Evolutionary conservation across 2,888 invertebrate species (phyloP).

Genomic region (Nephrotoma appendiculata): DNA sequence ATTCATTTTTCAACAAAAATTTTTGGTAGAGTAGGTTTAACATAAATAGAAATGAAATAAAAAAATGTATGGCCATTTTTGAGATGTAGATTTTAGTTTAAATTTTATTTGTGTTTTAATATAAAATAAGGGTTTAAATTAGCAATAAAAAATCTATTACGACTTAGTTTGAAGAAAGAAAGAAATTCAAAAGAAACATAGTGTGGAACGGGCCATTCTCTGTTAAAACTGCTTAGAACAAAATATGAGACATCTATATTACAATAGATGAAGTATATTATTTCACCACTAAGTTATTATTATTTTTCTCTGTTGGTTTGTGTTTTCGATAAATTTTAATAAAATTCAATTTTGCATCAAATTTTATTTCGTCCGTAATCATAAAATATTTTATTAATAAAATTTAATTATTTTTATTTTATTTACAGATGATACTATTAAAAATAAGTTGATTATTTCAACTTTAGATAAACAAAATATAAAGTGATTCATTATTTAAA

Average conservation of each 20-base stretch:
- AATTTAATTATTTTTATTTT: background rate
- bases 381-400: background rate
- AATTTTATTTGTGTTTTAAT: no score
- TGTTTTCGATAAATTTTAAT: background rate
- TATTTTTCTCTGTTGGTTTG: background rate
- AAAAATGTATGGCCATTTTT: no score
- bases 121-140: no score
- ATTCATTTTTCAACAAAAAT: no score
- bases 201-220: no score
- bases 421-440: conserved; percentile 9
- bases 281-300: no score
- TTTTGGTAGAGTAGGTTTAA: no score
- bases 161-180: no score
- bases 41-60: no score
- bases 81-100: no score
- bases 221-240: background rate
- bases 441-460: conserved; percentile 8
- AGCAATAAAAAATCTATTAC: no score
- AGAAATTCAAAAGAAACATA: no score
- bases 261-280: background rate
- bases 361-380: background rate
- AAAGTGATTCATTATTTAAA: conserved; percentile 8
- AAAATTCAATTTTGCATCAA: background rate
- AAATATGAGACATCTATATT: background rate
- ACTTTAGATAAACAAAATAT: conserved; percentile 5